Base-by-base conservation (phyloP, 2,797 vertebrate genomes). In the Triplophysa bombifrons region DNA sequence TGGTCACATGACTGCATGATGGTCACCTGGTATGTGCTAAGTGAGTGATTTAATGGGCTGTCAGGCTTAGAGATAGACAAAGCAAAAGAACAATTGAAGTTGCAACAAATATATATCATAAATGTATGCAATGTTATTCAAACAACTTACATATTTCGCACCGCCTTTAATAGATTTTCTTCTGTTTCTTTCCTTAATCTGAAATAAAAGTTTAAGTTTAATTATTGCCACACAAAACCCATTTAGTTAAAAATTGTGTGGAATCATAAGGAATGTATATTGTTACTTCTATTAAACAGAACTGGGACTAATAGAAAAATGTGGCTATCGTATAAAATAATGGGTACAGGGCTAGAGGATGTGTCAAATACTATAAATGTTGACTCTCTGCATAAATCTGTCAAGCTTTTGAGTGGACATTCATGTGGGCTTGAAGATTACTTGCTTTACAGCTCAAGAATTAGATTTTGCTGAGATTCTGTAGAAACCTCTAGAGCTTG, bases 1-100 rank as follows among this genome's bases (percentile, higher is more conserved):
- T 96, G 90, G 85, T 99, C 98, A 65, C 97, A 99, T 0, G 98
- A 97, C 87, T 99, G 98, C 25, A 96, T 94, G 71, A 99, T 97
- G 92, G 93, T 98, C 81, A 98, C 97, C 88, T 98, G 97, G 90
- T 97, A 99, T 30, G 90, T 97, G 78, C 91, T 93, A 85, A 99
- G 97, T 25, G 94, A 91, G 2, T 99, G 98, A 70, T 95, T 96
- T 0, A 95, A 92, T 83, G 94, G 94, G 78, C 93, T 94, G 55
- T 95, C 91, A n/a, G 91, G 88, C 96, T 98, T 25, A 22, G 16
- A 46, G 58, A 60, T 12, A 67, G 50, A 61, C 22, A 56, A 38
- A 58, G 7, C 8, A 60, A 10, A 72, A 2, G 75, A 46, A 4
- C 25, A 2, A 66, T 0, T 34, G 2, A 8, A 27, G 41, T 71